These are phyloP conservation scores for Whitmania pigra DNA, from an alignment of 1,140 invertebrate genomes.

Conservation along the genomic window DNA sequence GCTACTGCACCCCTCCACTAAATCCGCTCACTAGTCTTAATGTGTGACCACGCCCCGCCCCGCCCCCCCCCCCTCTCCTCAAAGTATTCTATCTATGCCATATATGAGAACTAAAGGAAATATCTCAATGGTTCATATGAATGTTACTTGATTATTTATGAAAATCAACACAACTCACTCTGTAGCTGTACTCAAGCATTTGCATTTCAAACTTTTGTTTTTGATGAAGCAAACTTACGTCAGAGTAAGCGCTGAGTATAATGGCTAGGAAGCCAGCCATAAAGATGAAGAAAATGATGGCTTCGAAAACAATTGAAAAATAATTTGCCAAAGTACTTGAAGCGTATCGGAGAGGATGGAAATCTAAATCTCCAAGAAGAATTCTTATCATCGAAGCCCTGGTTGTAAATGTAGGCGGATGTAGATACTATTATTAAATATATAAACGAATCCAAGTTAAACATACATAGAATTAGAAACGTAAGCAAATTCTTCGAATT, in stretches of 20 bases:
- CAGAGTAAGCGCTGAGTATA: neutral
- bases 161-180: neutral
- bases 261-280: constrained; percentile 8
- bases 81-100: too few relatives aligned
- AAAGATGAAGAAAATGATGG: constrained; percentile 8
- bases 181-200: constrained; percentile 8
- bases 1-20: too few relatives aligned
- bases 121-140: too few relatives aligned
- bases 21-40: too few relatives aligned
- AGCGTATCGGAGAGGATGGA: neutral
- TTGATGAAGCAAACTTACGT: constrained; percentile 2
- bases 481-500: constrained; percentile 1
- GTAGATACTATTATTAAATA: too few relatives aligned
- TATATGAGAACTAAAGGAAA: too few relatives aligned
- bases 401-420: neutral
- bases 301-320: neutral
- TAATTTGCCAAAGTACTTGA: neutral
- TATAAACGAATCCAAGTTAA: neutral
- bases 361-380: constrained; percentile 2
- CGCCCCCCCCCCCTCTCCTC: too few relatives aligned
- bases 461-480: neutral
- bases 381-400: constrained; percentile 5
- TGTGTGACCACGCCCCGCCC: too few relatives aligned
- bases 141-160: neutral
- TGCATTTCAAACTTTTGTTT: constrained; percentile 11